These are phyloP conservation scores for Aphelocoma coerulescens DNA, from an alignment of 2,113 vertebrate genomes.

Conservation along the genomic window DNA sequence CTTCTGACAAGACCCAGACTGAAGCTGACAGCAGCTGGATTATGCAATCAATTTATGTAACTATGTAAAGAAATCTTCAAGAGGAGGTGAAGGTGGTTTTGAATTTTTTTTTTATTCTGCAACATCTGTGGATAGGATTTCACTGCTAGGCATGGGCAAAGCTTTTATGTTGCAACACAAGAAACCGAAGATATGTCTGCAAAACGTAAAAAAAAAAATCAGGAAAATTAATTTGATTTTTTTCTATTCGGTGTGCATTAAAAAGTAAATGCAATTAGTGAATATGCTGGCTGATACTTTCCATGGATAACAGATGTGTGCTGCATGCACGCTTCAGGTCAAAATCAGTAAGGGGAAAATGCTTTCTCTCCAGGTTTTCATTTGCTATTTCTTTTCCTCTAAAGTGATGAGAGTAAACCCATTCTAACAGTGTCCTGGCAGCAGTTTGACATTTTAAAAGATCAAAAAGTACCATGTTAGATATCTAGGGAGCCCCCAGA, in stretches of 20 bases:
- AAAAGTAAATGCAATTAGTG: neutral
- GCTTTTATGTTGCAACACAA: neutral
- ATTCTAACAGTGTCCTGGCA: slow-evolving; percentile 1
- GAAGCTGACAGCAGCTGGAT: neutral
- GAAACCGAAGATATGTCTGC: neutral
- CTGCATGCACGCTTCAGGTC: neutral
- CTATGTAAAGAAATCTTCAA: neutral
- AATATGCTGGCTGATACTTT: neutral
- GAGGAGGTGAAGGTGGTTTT: neutral
- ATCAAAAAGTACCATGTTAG: neutral
- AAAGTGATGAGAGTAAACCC: neutral
- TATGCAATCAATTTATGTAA: slow-evolving; percentile 27
- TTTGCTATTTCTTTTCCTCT: neutral
- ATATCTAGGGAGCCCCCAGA: neutral
- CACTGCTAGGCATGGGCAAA: neutral
- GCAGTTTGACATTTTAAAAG: slow-evolving; percentile 12
- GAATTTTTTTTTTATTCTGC: neutral
- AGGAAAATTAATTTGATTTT: neutral
- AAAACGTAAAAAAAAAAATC: neutral
- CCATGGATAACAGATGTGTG: neutral
- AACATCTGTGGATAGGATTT: neutral
- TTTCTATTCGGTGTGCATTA: neutral
- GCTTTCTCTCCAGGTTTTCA: neutral
- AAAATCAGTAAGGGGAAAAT: neutral
- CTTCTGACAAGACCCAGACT: slow-evolving; percentile 24